These are phyloP conservation scores for Agrypnus murinus DNA, from an alignment of 2,888 invertebrate genomes.

Conservation along the genomic window DNA sequence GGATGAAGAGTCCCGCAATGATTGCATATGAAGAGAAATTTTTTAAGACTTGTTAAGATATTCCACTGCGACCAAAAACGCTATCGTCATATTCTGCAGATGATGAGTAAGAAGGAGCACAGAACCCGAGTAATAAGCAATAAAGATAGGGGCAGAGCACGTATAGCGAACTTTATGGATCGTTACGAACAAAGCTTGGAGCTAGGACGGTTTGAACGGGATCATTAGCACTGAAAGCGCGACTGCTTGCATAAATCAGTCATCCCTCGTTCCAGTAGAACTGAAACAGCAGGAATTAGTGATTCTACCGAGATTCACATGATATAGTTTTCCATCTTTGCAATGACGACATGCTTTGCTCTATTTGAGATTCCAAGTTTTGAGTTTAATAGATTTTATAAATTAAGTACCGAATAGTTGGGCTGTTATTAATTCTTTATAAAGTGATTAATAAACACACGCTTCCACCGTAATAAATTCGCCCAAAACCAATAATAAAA, in stretches of 20 bases:
- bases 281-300: conserved; percentile 64
- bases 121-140: conserved; percentile 6
- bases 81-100: background rate
- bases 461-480: too few species aligned
- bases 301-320: conserved; percentile 56
- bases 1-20: conserved; percentile 2
- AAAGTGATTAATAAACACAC: too few species aligned
- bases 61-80: background rate
- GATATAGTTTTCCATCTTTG: conserved; percentile 8
- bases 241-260: conserved; percentile 65
- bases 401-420: too few species aligned
- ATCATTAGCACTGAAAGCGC: conserved; percentile 54
- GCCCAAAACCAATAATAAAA: too few species aligned
- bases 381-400: too few species aligned
- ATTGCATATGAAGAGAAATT: conserved; percentile 17
- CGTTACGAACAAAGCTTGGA: conserved; percentile 38
- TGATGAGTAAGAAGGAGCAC: background rate
- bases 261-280: conserved; percentile 61
- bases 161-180: conserved; percentile 23
- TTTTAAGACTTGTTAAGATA: conserved; percentile 5
- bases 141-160: conserved; percentile 25
- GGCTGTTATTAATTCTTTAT: too few species aligned
- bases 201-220: conserved; percentile 41
- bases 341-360: too few species aligned
- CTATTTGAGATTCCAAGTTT: too few species aligned